Percentiles rank a stretch among this genome's conserved stretches.
Evolutionary conservation across 2,797 vertebrate species (phyloP).

Genomic region (Tauraco hartlaubi): DNA sequence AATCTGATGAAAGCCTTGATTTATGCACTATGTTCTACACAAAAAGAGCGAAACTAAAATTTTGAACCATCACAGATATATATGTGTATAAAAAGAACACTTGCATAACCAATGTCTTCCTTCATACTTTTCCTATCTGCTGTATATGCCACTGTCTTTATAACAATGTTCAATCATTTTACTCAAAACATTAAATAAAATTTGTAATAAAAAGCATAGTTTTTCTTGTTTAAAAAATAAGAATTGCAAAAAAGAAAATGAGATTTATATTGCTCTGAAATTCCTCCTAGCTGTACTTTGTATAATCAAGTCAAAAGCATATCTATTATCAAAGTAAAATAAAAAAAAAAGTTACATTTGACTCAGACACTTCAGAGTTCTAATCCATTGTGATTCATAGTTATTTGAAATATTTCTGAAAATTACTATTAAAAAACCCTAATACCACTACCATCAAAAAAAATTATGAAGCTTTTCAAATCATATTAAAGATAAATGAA

Average conservation of each 20-base stretch:
- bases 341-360: background rate
- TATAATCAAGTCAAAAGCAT: background rate
- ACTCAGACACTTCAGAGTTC: background rate
- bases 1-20: background rate
- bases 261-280: background rate
- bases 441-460: background rate
- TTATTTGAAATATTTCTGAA: background rate
- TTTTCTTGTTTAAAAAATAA: background rate
- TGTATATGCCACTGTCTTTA: background rate
- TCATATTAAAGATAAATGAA: background rate
- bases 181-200: background rate
- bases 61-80: background rate
- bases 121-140: background rate
- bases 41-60: background rate
- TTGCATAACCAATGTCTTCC: background rate
- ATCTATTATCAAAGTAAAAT: background rate
- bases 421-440: background rate
- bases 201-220: background rate
- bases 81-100: background rate
- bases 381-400: too few species aligned
- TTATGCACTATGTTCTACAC: background rate
- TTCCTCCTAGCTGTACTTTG: background rate
- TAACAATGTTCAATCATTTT: background rate
- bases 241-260: background rate
- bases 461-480: background rate